Evolutionary conservation across 2,888 invertebrate genomes (phyloP).

Genomic region (Stenoptilia bipunctidactyla): DNA sequence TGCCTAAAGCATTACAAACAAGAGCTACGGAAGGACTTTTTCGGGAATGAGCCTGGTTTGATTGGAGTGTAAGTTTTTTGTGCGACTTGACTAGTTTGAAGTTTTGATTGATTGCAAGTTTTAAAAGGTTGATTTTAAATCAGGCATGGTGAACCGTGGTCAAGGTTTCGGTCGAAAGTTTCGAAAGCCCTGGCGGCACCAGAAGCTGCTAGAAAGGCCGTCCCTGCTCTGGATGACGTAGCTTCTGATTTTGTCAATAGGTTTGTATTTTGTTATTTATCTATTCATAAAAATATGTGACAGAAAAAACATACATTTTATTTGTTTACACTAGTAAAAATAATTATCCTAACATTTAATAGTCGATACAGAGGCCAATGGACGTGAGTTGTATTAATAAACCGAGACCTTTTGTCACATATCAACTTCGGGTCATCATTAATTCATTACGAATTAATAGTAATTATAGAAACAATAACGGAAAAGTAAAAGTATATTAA

Average conservation of each 20-base stretch:
- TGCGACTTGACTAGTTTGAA: neutral
- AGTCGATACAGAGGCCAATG: no score
- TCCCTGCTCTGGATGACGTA: conserved; percentile 80
- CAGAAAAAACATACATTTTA: no score
- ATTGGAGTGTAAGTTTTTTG: conserved; percentile 78
- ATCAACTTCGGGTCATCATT: no score
- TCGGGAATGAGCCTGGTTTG: conserved; percentile 78
- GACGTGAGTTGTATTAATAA: no score
- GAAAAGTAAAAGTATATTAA: no score
- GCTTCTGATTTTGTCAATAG: conserved; percentile 81
- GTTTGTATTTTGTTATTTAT: conserved; percentile 30
- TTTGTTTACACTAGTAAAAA: no score
- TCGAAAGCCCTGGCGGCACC: conserved; percentile 88
- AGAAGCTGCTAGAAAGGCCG: conserved; percentile 80
- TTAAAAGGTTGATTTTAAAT: conserved; percentile 2
- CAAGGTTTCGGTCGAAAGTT: conserved; percentile 84
- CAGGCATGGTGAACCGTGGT: conserved; percentile 92
- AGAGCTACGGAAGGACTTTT: conserved; percentile 76
- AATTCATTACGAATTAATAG: no score
- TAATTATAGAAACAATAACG: no score
- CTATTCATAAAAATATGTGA: no score
- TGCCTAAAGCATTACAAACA: conserved; percentile 80
- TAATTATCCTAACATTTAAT: no score
- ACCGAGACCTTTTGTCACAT: no score
- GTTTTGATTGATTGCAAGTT: neutral